These are phyloP conservation scores for Pelobates cultripes DNA, from an alignment of 2,797 vertebrate genomes.

Conservation along the genomic window DNA sequence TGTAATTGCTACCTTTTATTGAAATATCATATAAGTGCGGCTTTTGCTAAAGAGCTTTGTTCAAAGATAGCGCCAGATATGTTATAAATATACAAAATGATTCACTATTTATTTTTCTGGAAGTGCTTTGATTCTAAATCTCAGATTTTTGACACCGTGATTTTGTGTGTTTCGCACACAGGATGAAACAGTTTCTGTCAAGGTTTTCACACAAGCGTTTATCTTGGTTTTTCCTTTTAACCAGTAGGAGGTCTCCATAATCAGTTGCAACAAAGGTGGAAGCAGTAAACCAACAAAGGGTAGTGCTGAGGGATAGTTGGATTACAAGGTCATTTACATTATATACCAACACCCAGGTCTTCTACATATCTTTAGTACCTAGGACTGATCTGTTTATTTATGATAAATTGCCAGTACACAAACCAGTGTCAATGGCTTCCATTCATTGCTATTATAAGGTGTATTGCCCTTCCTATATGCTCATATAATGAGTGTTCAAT, in stretches of 20 bases:
- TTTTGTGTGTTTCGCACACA: no score
- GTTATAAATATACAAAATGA: no score
- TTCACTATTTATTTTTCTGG: no score
- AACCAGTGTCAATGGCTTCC: slow-evolving; percentile 8
- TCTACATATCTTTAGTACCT: slow-evolving; percentile 16
- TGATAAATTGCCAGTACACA: not conserved
- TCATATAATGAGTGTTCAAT: slow-evolving; percentile 46
- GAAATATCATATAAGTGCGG: no score
- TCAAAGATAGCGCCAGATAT: no score
- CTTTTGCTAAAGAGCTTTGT: no score
- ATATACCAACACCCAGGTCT: slow-evolving; percentile 29
- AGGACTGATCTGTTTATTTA: slow-evolving; percentile 24
- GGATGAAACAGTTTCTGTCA: no score
- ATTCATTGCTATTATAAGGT: not conserved
- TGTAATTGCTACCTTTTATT: no score
- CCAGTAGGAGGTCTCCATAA: slow-evolving; percentile 52
- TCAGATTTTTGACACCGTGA: no score
- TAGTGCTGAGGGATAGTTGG: slow-evolving; percentile 43
- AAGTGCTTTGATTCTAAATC: no score
- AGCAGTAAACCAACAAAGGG: slow-evolving; percentile 51
- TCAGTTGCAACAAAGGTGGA: slow-evolving; percentile 52
- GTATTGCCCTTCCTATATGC: slow-evolving; percentile 5
- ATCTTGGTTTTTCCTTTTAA: slow-evolving; percentile 38
- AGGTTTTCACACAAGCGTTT: slow-evolving; percentile 39
- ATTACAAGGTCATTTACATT: slow-evolving; percentile 52